A percentile compares a stretch with the other conserved stretches of the same genome.
Evolutionary conservation across 1,140 invertebrate species (phyloP).

Genomic region (Reticulitermes speratus): DNA sequence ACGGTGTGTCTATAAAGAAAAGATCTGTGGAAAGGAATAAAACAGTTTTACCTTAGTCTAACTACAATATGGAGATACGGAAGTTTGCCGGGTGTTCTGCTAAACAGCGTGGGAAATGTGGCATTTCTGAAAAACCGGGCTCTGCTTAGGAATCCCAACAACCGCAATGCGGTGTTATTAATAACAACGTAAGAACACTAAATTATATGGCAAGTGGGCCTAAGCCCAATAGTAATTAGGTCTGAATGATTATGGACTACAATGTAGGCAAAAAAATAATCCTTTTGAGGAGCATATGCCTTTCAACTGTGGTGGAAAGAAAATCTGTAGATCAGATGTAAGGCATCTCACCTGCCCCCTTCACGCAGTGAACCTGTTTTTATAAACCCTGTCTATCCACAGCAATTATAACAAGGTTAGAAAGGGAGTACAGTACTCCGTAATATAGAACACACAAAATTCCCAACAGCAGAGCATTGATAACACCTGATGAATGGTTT

Average conservation of each 20-base stretch:
- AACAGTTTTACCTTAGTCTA: too few relatives aligned
- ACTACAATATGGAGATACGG: too few relatives aligned
- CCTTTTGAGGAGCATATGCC: too few relatives aligned
- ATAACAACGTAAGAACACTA: neutral
- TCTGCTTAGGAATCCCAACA: neutral
- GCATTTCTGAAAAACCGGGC: neutral
- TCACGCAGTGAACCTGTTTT: neutral
- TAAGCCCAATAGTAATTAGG: neutral
- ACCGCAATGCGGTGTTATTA: neutral
- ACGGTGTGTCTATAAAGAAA: too few relatives aligned
- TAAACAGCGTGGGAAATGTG: neutral
- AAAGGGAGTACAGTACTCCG: too few relatives aligned
- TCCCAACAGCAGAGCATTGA: too few relatives aligned
- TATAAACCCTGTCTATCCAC: neutral
- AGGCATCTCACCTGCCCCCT: neutral
- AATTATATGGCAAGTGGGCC: neutral
- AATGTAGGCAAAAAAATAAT: too few relatives aligned
- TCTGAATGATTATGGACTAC: neutral
- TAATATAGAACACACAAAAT: too few relatives aligned
- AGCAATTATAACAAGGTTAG: neutral
- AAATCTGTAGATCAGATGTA: neutral
- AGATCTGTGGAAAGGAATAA: too few relatives aligned
- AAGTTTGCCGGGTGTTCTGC: too few relatives aligned
- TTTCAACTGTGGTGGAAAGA: too few relatives aligned
- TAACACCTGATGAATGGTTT: too few relatives aligned